A percentile compares a stretch with the other conserved stretches of the same genome.
Evolutionary conservation across 2,797 vertebrate genomes (phyloP).

Genomic region (Meriones psammophilus): DNA sequence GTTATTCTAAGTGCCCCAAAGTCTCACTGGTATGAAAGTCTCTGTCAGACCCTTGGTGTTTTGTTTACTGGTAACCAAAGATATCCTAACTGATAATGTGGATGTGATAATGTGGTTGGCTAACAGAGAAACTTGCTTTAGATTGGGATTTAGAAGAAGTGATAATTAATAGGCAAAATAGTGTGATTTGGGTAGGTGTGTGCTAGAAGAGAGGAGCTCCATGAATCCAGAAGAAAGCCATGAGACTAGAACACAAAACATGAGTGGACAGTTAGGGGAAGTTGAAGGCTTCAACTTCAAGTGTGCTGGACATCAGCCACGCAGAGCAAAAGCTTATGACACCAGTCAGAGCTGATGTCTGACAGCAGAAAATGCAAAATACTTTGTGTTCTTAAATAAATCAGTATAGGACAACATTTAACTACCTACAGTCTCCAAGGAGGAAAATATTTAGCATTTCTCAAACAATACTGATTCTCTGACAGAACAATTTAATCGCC

Average conservation of each 20-base stretch:
- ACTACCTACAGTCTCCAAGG: background rate
- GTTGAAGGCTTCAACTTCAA: background rate
- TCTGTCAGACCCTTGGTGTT: background rate
- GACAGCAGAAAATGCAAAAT: slow-evolving; percentile 7
- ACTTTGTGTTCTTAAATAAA: slow-evolving; percentile 2
- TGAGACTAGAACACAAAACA: background rate
- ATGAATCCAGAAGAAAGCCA: background rate
- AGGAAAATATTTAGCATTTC: background rate
- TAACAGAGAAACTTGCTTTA: background rate
- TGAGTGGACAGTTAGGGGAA: background rate
- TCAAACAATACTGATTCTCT: background rate
- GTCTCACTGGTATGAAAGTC: background rate
- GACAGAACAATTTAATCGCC: slow-evolving; percentile 32
- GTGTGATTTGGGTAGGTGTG: background rate
- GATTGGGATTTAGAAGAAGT: slow-evolving; percentile 27
- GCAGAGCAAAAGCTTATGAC: background rate
- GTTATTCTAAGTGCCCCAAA: background rate
- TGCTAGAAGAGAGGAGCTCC: background rate
- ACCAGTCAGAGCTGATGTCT: background rate
- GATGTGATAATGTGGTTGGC: background rate
- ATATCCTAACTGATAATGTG: background rate
- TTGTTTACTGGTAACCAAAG: background rate
- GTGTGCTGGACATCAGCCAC: background rate
- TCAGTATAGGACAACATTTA: background rate
- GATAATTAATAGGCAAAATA: background rate